A percentile compares a stretch with the other conserved stretches of the same genome.
phyloP scores from a whole-genome alignment of 2,797 vertebrate genomes.

The Linurgus olivaceus region DNA sequence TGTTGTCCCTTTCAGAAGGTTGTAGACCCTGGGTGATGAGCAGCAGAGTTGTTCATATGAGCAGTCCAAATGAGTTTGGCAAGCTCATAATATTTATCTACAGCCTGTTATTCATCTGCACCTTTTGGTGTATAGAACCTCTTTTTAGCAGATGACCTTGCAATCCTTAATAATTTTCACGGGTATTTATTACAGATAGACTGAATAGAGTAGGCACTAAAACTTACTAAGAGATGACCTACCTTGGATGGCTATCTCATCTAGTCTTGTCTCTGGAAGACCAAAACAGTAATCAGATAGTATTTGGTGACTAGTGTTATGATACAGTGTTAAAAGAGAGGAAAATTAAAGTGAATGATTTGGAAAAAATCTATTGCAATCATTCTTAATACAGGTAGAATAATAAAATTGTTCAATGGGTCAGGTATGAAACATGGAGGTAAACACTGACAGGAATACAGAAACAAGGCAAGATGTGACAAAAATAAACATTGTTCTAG shows the following conservation, averaged over 20 bases:
- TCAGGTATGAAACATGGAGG: background rate
- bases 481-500: background rate
- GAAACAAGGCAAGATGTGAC: background rate
- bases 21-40: background rate
- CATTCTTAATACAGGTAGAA: background rate
- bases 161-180: background rate
- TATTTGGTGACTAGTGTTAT: background rate
- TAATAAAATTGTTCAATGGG: background rate
- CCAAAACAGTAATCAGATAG: background rate
- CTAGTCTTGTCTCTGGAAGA: background rate
- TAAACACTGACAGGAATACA: background rate
- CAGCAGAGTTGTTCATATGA: background rate
- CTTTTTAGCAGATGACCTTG: background rate
- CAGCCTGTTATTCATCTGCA: background rate
- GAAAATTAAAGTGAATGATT: background rate
- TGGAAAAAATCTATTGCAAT: background rate
- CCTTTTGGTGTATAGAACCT: background rate
- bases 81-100: background rate
- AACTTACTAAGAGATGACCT: background rate
- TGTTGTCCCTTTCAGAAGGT: background rate
- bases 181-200: background rate
- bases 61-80: background rate
- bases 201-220: background rate
- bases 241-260: background rate
- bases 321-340: background rate